phyloP scores from a whole-genome alignment of 2,797 vertebrate species.

The Urophycis tenuis region DNA sequence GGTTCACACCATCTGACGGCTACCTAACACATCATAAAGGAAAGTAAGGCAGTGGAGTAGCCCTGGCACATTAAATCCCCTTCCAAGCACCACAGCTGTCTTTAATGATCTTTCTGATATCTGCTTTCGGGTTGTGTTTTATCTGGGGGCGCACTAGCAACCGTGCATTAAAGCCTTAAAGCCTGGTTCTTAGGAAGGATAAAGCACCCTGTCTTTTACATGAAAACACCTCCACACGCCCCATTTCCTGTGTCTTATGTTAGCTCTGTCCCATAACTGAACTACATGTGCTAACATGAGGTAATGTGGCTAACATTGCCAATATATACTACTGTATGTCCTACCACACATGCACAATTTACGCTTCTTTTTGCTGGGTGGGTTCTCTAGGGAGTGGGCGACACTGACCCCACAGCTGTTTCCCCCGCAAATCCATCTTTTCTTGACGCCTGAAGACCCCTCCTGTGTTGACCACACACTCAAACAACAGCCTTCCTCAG shows the following conservation, averaged over 20 bases:
- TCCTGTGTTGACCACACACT: neutral
- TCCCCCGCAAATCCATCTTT: slow-evolving; percentile 9
- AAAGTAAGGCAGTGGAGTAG: slow-evolving; percentile 12
- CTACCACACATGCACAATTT: neutral
- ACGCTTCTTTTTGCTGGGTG: neutral
- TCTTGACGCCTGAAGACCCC: slow-evolving; percentile 5
- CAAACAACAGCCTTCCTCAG: neutral
- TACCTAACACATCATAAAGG: slow-evolving; percentile 23
- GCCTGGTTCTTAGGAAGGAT: slow-evolving; percentile 3
- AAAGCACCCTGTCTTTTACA: slow-evolving; percentile 4
- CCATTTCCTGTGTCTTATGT: neutral
- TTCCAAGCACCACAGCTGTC: slow-evolving; percentile 19
- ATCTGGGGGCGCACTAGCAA: slow-evolving; percentile 3
- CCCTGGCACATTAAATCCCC: slow-evolving; percentile 15
- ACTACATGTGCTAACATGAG: too few species aligned
- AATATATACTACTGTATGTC: too few species aligned
- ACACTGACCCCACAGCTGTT: neutral
- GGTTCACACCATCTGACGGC: slow-evolving; percentile 28
- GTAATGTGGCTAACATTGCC: too few species aligned
- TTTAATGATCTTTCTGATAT: slow-evolving; percentile 26
- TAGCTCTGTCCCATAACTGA: too few species aligned
- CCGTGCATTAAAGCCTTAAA: neutral
- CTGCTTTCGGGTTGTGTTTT: neutral
- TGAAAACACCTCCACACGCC: neutral
- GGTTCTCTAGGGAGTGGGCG: neutral